A percentile compares a stretch with the other conserved stretches of the same genome.
Evolutionary conservation across 2,888 invertebrate genomes (phyloP).

Genomic region (Hypolimnas misippus): DNA sequence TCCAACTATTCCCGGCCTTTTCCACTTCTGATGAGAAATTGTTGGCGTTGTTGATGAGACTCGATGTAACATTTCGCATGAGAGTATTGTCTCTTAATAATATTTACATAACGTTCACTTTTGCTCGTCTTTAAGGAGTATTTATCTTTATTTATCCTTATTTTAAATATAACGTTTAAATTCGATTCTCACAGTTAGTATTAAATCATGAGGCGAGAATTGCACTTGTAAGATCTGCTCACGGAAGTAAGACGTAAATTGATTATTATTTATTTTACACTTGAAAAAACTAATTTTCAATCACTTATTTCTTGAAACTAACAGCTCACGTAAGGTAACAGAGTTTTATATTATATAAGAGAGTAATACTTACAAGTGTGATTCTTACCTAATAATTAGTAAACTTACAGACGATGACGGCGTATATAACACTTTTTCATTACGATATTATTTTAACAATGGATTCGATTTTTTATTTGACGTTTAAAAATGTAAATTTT

Average conservation of each 20-base stretch:
- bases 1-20: constrained; percentile 26
- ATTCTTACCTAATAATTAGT: too few species aligned
- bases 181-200: constrained; percentile 4
- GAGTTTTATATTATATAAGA: too few species aligned
- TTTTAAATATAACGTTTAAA: neutral
- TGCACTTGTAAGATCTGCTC: too few species aligned
- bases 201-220: too few species aligned
- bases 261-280: too few species aligned
- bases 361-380: too few species aligned
- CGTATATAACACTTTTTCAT: neutral
- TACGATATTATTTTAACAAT: neutral
- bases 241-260: too few species aligned
- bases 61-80: neutral
- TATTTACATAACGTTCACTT: neutral
- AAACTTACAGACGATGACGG: constrained; percentile 20
- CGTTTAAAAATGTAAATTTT: neutral
- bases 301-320: too few species aligned
- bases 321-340: too few species aligned
- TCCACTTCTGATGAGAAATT: neutral
- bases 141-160: neutral
- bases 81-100: neutral
- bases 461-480: constrained; percentile 6
- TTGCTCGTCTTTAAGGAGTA: neutral
- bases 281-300: too few species aligned
- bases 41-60: neutral